phyloP scores from a whole-genome alignment of 2,888 invertebrate genomes.

The Pachliopta kotzebuea region DNA sequence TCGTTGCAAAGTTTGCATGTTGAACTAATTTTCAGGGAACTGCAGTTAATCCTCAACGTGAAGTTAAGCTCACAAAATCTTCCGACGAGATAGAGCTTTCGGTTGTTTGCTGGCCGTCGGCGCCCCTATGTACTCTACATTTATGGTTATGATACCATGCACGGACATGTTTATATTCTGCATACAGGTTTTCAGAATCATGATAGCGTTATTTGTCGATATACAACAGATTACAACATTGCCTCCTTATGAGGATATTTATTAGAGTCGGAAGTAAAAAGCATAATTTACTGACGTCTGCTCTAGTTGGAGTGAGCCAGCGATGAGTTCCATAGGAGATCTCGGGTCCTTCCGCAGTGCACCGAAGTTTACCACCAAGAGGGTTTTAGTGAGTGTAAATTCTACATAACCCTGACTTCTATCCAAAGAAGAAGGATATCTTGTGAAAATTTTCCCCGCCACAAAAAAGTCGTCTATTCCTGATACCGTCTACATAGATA shows the following conservation, averaged over 20 bases:
- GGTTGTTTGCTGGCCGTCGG: conserved; percentile 43
- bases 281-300: no score
- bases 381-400: no score
- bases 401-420: no score
- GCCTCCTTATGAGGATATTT: not conserved
- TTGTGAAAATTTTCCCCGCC: no score
- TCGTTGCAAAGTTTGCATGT: conserved; percentile 49
- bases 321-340: no score
- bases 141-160: conserved; percentile 28
- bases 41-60: conserved; percentile 54
- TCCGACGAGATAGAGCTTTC: conserved; percentile 52
- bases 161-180: conserved; percentile 20
- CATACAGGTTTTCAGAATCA: conserved; percentile 9
- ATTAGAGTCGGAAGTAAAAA: not conserved
- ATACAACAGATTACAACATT: not conserved
- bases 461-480: no score
- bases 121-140: conserved; percentile 39
- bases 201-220: conserved; percentile 11
- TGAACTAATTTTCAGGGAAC: conserved; percentile 47
- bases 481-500: no score
- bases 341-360: no score
- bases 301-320: no score
- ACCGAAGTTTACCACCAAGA: no score
- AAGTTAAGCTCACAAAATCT: conserved; percentile 58
- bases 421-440: no score